Evolutionary conservation across 2,797 vertebrate genomes (phyloP).

Genomic region (Remorina albescens): DNA sequence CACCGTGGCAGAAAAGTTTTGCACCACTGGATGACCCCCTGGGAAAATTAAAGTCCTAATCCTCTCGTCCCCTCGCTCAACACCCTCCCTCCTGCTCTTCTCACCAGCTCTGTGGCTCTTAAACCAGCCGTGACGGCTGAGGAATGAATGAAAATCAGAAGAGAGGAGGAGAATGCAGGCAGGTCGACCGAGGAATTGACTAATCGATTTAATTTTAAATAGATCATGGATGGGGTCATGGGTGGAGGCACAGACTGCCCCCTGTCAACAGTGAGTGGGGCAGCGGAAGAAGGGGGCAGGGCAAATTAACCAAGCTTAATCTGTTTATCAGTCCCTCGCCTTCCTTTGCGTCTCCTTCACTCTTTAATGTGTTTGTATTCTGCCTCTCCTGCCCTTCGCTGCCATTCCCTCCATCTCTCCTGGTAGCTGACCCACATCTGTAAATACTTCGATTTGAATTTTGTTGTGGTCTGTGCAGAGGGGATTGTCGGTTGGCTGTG

Average conservation of each 20-base stretch:
- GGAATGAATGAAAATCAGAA: slow-evolving; percentile 62
- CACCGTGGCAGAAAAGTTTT: slow-evolving; percentile 11
- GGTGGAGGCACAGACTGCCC: slow-evolving; percentile 29
- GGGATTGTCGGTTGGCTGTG: slow-evolving; percentile 43
- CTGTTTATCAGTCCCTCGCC: slow-evolving; percentile 14
- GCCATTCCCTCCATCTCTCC: slow-evolving; percentile 29
- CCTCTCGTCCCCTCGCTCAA: slow-evolving; percentile 29
- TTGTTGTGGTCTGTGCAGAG: slow-evolving; percentile 46
- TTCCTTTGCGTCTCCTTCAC: slow-evolving; percentile 12
- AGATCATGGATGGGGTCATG: slow-evolving; percentile 40
- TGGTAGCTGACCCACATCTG: slow-evolving; percentile 63
- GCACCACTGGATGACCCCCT: background rate
- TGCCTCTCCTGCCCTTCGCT: background rate
- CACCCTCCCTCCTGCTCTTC: slow-evolving; percentile 54
- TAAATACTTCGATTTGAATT: slow-evolving; percentile 49
- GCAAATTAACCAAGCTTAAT: slow-evolving; percentile 42
- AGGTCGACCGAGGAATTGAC: slow-evolving; percentile 30
- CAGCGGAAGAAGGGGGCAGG: background rate
- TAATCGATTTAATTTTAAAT: slow-evolving; percentile 57
- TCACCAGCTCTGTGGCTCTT: slow-evolving; percentile 65
- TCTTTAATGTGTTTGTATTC: background rate
- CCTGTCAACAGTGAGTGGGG: slow-evolving; percentile 21
- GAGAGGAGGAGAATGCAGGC: slow-evolving; percentile 12
- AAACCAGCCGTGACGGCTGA: slow-evolving; percentile 66
- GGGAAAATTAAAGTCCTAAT: slow-evolving; percentile 51